phyloP scores from a whole-genome alignment of 2,888 invertebrate species.

The Metacarcinus magister region DNA sequence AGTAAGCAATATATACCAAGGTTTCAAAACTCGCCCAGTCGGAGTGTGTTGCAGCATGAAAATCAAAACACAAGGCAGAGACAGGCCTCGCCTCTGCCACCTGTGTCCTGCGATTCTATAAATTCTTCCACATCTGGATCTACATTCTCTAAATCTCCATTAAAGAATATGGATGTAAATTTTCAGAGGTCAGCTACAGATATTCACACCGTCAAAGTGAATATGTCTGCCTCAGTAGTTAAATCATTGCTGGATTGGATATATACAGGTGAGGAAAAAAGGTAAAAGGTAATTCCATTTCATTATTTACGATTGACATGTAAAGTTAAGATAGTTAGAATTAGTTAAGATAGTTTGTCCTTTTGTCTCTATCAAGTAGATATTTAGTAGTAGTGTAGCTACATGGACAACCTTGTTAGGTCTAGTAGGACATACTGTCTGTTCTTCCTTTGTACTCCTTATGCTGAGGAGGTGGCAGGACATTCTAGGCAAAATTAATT shows the following conservation, averaged over 20 bases:
- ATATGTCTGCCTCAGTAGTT: constrained; percentile 70
- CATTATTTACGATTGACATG: too few species aligned
- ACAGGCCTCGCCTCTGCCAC: not conserved
- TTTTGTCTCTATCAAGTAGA: too few species aligned
- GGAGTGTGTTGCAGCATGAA: not conserved
- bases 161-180: not conserved
- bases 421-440: too few species aligned
- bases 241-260: constrained; percentile 70
- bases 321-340: too few species aligned
- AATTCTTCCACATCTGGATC: constrained; percentile 6
- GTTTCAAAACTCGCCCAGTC: not conserved
- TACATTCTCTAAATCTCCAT: not conserved
- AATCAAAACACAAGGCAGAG: not conserved
- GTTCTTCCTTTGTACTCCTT: too few species aligned
- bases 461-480: too few species aligned
- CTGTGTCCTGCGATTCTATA: not conserved
- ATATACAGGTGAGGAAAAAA: constrained; percentile 59
- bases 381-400: too few species aligned
- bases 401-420: too few species aligned
- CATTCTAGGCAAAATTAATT: too few species aligned
- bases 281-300: too few species aligned
- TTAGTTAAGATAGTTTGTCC: too few species aligned
- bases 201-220: not conserved
- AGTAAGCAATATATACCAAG: not conserved
- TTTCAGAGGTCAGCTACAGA: not conserved